phyloP scores from a whole-genome alignment of 2,888 invertebrate species.

The Endotricha flammealis region DNA sequence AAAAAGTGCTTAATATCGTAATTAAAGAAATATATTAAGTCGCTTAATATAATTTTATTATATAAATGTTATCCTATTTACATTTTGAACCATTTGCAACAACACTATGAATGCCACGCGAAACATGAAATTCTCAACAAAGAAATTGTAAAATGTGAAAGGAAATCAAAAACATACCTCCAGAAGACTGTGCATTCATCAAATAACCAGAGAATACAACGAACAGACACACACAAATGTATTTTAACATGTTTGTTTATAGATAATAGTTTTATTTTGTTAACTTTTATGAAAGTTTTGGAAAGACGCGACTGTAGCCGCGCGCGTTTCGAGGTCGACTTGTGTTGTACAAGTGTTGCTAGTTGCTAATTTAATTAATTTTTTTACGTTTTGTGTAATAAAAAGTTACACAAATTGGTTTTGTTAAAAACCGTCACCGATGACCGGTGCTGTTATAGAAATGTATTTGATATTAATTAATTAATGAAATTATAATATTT shows the following conservation, averaged over 20 bases:
- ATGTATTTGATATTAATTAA: no score
- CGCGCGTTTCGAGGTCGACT: background rate
- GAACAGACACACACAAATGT: background rate
- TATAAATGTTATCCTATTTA: no score
- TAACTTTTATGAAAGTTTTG: background rate
- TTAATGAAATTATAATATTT: no score
- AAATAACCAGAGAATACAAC: background rate
- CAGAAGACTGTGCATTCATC: background rate
- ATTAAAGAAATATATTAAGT: no score
- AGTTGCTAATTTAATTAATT: no score
- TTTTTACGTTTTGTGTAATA: no score
- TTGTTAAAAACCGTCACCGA: no score
- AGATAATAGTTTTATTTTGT: background rate
- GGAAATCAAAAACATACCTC: background rate
- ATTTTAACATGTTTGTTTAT: conserved; percentile 3
- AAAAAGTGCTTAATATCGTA: no score
- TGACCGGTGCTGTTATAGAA: no score
- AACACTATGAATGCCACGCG: background rate
- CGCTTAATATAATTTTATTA: no score
- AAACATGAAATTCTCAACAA: background rate
- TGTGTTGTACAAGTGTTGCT: background rate
- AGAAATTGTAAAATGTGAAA: background rate
- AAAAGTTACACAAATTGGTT: no score
- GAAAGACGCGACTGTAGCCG: background rate
- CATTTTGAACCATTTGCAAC: background rate